These are phyloP conservation scores for Xestobium rufovillosum DNA, from an alignment of 2,888 invertebrate genomes.

Conservation along the genomic window DNA sequence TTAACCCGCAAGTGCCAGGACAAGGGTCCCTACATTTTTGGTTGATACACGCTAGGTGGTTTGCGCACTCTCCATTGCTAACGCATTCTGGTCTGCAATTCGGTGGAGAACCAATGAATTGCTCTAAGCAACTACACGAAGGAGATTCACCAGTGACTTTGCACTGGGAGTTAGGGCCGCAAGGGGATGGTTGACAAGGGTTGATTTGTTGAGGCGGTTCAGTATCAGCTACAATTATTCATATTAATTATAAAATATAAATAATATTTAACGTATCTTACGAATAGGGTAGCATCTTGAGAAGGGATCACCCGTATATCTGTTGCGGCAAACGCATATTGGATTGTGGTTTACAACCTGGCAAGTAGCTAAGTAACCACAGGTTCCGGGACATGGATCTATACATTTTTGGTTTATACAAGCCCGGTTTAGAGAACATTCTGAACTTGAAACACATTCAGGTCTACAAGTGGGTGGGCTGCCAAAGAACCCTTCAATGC, in stretches of 20 bases:
- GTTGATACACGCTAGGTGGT: constrained; percentile 58
- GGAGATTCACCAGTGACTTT: constrained; percentile 56
- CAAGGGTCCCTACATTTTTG: constrained; percentile 69
- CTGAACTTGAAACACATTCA: constrained; percentile 63
- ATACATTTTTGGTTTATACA: constrained; percentile 66
- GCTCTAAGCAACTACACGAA: constrained; percentile 58
- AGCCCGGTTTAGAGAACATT: constrained; percentile 59
- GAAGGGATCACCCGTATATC: constrained; percentile 65
- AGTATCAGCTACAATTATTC: no score
- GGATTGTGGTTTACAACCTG: constrained; percentile 68
- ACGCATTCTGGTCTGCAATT: constrained; percentile 61
- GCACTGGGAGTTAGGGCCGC: constrained; percentile 58
- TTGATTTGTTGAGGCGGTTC: no score
- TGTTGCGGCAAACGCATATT: constrained; percentile 58
- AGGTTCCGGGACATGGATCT: constrained; percentile 68
- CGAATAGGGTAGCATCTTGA: constrained; percentile 47
- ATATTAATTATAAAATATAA: no score
- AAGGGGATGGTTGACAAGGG: constrained; percentile 60
- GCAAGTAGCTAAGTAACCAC: constrained; percentile 63
- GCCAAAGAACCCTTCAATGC: constrained; percentile 56
- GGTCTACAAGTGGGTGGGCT: constrained; percentile 66
- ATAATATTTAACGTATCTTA: constrained; percentile 25
- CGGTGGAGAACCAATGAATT: constrained; percentile 56
- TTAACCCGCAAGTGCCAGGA: constrained; percentile 66
- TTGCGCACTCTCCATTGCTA: constrained; percentile 59